Evolutionary conservation across 92 coral and sea anemone genomes (phyloP).

Genomic region (Metridium senile): DNA sequence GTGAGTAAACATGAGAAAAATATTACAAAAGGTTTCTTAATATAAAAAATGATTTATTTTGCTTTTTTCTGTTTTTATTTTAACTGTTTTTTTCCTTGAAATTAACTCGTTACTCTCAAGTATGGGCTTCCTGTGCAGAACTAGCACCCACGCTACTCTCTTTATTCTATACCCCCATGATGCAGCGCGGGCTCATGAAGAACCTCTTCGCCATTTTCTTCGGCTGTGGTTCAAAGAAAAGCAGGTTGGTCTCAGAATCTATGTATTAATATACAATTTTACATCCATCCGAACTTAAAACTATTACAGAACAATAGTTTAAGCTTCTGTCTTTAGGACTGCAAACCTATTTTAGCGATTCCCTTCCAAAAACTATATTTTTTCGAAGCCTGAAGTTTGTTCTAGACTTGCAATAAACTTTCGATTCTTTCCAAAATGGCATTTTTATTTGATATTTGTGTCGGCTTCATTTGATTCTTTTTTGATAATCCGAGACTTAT

Average conservation of each 20-base stretch:
- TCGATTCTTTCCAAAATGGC: neutral
- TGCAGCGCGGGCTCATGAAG: conserved; percentile 40
- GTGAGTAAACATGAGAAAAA: no score
- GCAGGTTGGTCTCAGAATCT: conserved; percentile 63
- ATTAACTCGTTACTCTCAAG: no score
- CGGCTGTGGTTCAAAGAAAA: conserved; percentile 52
- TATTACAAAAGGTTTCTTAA: no score
- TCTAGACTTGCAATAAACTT: neutral
- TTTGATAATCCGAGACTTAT: no score
- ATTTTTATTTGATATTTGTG: neutral
- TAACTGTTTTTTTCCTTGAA: neutral
- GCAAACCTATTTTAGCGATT: neutral
- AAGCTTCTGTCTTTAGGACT: neutral
- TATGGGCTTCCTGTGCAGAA: conserved; percentile 37
- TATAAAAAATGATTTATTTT: no score
- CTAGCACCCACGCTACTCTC: conserved; percentile 33
- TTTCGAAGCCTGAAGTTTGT: neutral
- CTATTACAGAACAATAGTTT: neutral
- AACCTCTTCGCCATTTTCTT: conserved; percentile 89
- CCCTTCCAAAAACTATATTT: neutral
- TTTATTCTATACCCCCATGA: conserved; percentile 38
- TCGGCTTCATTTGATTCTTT: no score
- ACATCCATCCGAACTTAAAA: conserved; percentile 39
- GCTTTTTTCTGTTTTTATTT: neutral
- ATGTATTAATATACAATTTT: neutral